Evolutionary conservation across 1,140 invertebrate genomes (phyloP), one percentile per base, ranked within the genome.

Genomic region (Aplysia californica): DNA sequence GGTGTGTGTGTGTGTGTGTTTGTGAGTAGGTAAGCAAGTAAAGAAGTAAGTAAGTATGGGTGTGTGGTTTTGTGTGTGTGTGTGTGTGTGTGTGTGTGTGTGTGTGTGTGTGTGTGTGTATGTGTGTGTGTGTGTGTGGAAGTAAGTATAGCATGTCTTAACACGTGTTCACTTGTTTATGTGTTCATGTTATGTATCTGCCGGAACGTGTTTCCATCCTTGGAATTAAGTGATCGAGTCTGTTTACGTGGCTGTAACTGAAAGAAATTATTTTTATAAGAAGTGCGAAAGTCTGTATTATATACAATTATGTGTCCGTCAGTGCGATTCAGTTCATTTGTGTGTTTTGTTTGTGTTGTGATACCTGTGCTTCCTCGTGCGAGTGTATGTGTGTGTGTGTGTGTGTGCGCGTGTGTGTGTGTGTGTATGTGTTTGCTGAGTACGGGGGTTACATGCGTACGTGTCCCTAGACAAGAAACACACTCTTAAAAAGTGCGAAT

Each of bases 51-150:
- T n/a, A n/a, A n/a, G n/a, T n/a, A n/a, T n/a, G n/a, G n/a, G n/a
- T n/a, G n/a, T n/a, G n/a, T n/a, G n/a, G n/a, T n/a, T n/a, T n/a
- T n/a, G n/a, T n/a, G n/a, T n/a, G n/a, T n/a, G n/a, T n/a, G n/a
- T n/a, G n/a, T n/a, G n/a, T n/a, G n/a, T n/a, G n/a, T n/a, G 75
- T 76, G 66, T 76, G 75, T 76, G 66, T 76, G 65, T 76, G 66
- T 76, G 65, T 76, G 66, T 76, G 65, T 76, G 66, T 76, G 65
- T 76, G 66, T 76, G 65, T 76, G 66, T 76, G 65, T 76, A 66
- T 76, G 65, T 76, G 66, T 76, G 65, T 76, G 66, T 76, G 61
- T 75, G 65, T 75, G 61, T 75, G 65, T 75, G 61, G 71, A 64
- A 72, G 61, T 75, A 64, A 72, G 61, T 75, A 64, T 75, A n/a